Conservation (phyloP, 37 sponge, comb jelly and placozoan species). For the Diacarnus erythraeanus region DNA sequence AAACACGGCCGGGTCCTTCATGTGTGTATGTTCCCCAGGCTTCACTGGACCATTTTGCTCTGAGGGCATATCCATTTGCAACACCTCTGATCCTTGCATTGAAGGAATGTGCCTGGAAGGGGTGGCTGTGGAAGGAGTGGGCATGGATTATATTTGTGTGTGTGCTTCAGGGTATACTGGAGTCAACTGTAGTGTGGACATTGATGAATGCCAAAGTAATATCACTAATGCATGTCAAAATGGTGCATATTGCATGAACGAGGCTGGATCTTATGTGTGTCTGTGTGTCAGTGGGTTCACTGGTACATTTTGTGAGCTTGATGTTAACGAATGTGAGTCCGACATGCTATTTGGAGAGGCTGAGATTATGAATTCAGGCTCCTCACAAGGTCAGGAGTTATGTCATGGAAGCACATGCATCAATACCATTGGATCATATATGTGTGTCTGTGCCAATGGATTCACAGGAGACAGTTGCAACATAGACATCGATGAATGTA, state of each 20-base stretch:
- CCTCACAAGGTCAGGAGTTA: no score
- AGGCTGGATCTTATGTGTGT: background rate
- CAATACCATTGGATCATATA: conserved; percentile 7
- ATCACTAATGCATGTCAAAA: background rate
- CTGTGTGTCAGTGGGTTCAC: background rate
- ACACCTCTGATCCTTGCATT: background rate
- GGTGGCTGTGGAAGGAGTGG: background rate
- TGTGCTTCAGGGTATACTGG: background rate
- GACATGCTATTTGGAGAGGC: conserved; percentile 27
- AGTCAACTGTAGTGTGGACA: background rate
- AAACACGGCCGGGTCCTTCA: background rate
- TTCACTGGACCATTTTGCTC: background rate
- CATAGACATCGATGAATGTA: conserved; percentile 41
- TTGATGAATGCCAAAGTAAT: background rate
- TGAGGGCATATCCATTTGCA: background rate
- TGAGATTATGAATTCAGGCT: conserved; percentile 28
- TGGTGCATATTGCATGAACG: background rate
- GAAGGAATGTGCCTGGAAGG: background rate
- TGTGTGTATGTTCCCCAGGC: background rate
- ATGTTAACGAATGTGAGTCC: background rate
- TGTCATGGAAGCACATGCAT: background rate
- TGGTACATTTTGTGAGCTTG: background rate
- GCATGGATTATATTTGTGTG: background rate
- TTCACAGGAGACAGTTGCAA: conserved; percentile 61
- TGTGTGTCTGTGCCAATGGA: conserved; percentile 52